phyloP scores from a whole-genome alignment of 53 echinoderm and acorn worm genomes.

The Holothuria scabra region DNA sequence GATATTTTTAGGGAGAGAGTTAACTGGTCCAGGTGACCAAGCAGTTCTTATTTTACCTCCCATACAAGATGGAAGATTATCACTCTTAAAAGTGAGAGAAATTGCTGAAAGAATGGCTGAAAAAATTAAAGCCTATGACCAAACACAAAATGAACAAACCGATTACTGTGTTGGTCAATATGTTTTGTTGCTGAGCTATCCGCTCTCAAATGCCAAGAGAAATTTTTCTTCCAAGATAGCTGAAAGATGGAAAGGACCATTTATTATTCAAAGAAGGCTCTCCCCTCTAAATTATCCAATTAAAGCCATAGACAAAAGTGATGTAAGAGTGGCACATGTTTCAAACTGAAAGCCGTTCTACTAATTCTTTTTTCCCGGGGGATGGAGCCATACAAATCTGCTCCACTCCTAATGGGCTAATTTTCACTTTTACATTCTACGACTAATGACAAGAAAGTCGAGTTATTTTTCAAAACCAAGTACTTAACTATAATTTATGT shows the following conservation, averaged over 20 bases:
- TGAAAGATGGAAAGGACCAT: conserved; percentile 52
- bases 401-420: not conserved
- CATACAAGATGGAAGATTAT: conserved; percentile 1
- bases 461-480: too few species aligned
- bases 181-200: conserved; percentile 54
- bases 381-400: not conserved
- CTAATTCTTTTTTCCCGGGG: not conserved
- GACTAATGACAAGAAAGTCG: too few species aligned
- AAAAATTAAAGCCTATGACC: conserved; percentile 48
- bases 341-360: conserved; percentile 7
- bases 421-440: not conserved
- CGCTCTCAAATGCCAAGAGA: not conserved
- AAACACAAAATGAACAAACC: conserved; percentile 36
- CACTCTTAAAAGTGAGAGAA: not conserved
- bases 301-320: not conserved
- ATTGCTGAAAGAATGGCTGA: not conserved
- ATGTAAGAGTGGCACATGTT: conserved; percentile 2
- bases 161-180: too few species aligned
- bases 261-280: conserved; percentile 4
- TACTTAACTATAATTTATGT: too few species aligned
- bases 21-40: too few species aligned
- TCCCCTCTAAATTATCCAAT: conserved; percentile 16
- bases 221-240: conserved; percentile 11
- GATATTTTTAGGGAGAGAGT: too few species aligned
- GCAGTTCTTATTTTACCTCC: conserved; percentile 13